Base-by-base conservation (phyloP, 2,113 vertebrate species). In the Bagarius yarrelli region DNA sequence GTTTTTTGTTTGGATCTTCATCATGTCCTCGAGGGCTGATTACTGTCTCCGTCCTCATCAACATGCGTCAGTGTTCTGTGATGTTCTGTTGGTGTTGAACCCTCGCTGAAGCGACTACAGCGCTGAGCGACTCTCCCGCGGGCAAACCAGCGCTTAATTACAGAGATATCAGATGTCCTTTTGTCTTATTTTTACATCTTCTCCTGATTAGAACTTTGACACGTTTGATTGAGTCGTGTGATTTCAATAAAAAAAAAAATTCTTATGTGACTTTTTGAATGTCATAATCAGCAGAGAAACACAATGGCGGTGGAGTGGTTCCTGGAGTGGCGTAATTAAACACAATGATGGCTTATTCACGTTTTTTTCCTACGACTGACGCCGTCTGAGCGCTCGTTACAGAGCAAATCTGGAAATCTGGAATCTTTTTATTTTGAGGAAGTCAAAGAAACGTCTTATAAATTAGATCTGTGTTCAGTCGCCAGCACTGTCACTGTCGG, bases 221-320 rank as follows among this genome's bases (percentile, higher is more conserved):
- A 71, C 53, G 19, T 67, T 11, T 59, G 71, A 83, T 83, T 75
- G 71, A 76, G 70, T 60, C 21, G 82, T 76, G 67, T 76, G 72
- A 59, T 64, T 63, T 40, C 36, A 40, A 8, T 40, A 40, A 40
- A 40, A 40, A 8, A n/a, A n/a, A n/a, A n/a, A n/a, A n/a, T 77
- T 30, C 25, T n/a, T 44, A 15, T n/a, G 69, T 19, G 70, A 47
- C 76, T 56, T 76, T 56, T 32, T 71, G 47, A 47, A 55, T 76
- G 40, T 80, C 64, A 71, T 85, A 80, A 82, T 83, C 81, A 83
- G 67, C 18, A 23, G 70, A 21, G 74, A 72, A 81, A 75, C 81
- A 67, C 56, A 80, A 82, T 64, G 80, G 21, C 60, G 63, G 40
- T 15, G 13, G 23, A 76, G 71, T 30, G 63, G 50, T 82, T 72